A percentile compares a stretch with the other conserved stretches of the same genome.
These are phyloP conservation scores for Drosophila navojoa DNA, from an alignment of 1,140 invertebrate genomes.

Conservation along the genomic window DNA sequence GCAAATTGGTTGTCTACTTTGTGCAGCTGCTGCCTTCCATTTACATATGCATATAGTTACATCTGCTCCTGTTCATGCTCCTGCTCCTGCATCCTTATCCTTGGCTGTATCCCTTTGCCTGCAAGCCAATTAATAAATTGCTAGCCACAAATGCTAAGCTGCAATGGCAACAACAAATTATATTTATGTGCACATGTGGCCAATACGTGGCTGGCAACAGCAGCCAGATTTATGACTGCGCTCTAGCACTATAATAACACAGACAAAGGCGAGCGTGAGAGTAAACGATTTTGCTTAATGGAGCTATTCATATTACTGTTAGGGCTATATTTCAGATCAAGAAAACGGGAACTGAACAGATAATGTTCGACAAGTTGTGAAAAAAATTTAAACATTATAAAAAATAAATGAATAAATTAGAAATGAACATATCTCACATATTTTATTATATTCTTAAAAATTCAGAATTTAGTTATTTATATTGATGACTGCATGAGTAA, in stretches of 20 bases:
- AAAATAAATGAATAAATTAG: no score
- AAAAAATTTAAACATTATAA: no score
- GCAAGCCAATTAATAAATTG: constrained; percentile 48
- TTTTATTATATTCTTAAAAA: no score
- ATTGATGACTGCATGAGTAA: no score
- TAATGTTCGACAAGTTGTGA: not conserved
- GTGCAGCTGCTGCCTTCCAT: constrained; percentile 49
- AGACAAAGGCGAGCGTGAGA: not conserved
- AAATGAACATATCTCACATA: no score
- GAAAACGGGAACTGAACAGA: not conserved
- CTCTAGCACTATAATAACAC: not conserved
- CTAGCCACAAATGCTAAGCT: constrained; percentile 24
- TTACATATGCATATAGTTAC: not conserved
- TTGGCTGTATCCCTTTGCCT: not conserved
- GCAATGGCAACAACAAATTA: constrained; percentile 24
- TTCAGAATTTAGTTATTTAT: no score
- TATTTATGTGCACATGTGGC: constrained; percentile 27
- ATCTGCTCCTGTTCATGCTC: constrained; percentile 4
- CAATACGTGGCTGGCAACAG: constrained; percentile 11
- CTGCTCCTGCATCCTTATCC: constrained; percentile 14
- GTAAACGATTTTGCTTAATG: not conserved
- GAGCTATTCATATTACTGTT: not conserved
- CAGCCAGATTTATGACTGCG: constrained; percentile 20
- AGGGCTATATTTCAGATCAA: not conserved
- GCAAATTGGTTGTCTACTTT: constrained; percentile 68